Evolutionary conservation across 2,113 vertebrate genomes (phyloP).

Genomic region (Corythaeola cristata): DNA sequence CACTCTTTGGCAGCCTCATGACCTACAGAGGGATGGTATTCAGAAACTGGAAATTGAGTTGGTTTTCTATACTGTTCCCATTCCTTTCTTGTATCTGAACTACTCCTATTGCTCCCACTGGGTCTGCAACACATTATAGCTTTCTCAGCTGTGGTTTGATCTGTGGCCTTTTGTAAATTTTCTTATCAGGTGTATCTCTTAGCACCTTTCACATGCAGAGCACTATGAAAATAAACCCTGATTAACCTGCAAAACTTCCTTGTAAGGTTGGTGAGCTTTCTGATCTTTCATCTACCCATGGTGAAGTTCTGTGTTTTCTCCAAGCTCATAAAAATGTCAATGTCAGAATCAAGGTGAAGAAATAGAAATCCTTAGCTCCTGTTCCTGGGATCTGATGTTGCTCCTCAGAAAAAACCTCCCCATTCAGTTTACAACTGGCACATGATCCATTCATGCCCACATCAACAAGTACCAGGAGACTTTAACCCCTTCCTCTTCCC

Average conservation of each 20-base stretch:
- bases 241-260: neutral
- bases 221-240: neutral
- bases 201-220: neutral
- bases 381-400: neutral
- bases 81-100: neutral
- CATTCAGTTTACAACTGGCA: neutral
- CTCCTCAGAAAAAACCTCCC: neutral
- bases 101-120: neutral
- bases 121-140: neutral
- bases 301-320: neutral
- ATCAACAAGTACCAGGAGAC: fast-evolving
- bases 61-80: neutral
- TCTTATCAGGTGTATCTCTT: neutral
- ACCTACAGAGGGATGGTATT: neutral
- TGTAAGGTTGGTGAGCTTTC: neutral
- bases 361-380: neutral
- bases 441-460: neutral
- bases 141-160: neutral
- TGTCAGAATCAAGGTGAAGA: neutral
- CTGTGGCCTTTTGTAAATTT: neutral
- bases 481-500: neutral
- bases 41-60: neutral
- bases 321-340: neutral
- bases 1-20: neutral
- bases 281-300: neutral